phyloP scores from a whole-genome alignment of 2,797 vertebrate species.

The Myotis planiceps region DNA sequence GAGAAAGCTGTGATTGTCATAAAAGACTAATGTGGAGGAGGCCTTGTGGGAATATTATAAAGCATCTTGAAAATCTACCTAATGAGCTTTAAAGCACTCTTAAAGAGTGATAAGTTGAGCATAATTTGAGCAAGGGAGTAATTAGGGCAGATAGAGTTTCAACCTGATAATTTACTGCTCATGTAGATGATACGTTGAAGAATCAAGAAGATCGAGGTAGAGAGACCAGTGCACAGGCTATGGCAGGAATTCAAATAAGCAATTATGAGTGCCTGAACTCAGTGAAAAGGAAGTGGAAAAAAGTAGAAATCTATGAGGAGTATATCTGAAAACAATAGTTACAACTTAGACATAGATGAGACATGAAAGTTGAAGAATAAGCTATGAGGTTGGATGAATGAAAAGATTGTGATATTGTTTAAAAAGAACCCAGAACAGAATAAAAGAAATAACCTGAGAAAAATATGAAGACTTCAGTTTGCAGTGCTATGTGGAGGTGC shows the following conservation, averaged over 20 bases:
- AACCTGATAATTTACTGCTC: background rate
- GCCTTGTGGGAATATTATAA: background rate
- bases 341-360: background rate
- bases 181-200: background rate
- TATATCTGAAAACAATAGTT: background rate
- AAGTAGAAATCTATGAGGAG: background rate
- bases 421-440: background rate
- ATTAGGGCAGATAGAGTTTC: background rate
- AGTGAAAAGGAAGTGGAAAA: background rate
- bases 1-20: background rate
- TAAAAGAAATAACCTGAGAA: background rate
- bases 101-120: background rate
- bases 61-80: background rate
- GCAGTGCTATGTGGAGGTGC: background rate
- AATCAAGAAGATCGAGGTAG: background rate
- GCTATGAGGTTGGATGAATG: background rate
- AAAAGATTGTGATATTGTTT: background rate
- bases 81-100: background rate
- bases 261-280: background rate
- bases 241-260: background rate
- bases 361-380: background rate
- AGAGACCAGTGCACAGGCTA: background rate
- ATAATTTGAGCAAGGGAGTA: background rate
- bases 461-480: background rate
- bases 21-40: background rate